phyloP scores from a whole-genome alignment of 2,797 vertebrate genomes.

The Esox lucius region DNA sequence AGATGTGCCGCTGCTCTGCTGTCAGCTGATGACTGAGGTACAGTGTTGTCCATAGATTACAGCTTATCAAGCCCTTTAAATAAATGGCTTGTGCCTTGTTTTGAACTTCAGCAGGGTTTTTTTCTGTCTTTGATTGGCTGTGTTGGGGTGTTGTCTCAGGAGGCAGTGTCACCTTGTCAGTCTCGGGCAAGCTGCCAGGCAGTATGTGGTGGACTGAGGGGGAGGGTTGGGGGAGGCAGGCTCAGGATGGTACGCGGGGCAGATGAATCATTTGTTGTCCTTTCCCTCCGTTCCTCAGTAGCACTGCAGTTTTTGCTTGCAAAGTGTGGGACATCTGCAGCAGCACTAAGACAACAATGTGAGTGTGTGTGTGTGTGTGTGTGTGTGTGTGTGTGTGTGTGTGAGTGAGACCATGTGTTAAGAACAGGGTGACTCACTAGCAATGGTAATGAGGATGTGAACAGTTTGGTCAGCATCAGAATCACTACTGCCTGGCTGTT shows the following conservation, averaged over 20 bases:
- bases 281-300: conserved; percentile 61
- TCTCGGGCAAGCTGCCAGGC: conserved; percentile 73
- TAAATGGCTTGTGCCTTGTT: conserved; percentile 43
- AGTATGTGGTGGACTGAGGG: conserved; percentile 58
- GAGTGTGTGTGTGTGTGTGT: background rate
- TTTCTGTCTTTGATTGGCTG: conserved; percentile 58
- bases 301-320: conserved; percentile 67
- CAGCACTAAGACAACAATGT: conserved; percentile 52
- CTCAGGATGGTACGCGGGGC: conserved; percentile 53
- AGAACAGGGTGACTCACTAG: conserved; percentile 35
- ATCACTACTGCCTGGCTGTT: background rate
- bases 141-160: conserved; percentile 18
- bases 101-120: conserved; percentile 56
- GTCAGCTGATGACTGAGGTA: conserved; percentile 68
- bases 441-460: background rate
- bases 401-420: background rate
- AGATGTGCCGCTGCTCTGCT: conserved; percentile 45
- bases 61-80: conserved; percentile 55
- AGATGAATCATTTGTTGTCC: conserved; percentile 69
- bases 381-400: background rate
- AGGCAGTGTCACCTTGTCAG: conserved; percentile 81
- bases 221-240: conserved; percentile 43
- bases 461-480: background rate
- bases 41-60: conserved; percentile 40
- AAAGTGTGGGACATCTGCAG: conserved; percentile 68